Conservation (phyloP, 2,888 invertebrate species). For the Ophion slaviceki region DNA sequence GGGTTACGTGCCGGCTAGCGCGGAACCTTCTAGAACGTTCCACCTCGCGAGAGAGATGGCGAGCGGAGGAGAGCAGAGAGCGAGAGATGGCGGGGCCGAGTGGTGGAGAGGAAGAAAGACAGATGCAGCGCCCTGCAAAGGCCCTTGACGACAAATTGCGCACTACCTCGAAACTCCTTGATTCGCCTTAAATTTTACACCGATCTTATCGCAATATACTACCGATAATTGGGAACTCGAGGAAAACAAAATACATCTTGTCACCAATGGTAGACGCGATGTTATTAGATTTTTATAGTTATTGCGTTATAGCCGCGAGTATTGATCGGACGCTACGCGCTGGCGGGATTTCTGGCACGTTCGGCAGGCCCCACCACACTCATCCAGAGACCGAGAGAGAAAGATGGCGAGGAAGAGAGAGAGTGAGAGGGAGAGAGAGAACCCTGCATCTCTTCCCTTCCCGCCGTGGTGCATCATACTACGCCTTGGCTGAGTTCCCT, state of each 20-base stretch:
- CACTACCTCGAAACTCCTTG: constrained; percentile 51
- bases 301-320: constrained; percentile 67
- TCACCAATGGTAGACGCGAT: background rate
- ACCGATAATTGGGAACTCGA: background rate
- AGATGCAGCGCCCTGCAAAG: constrained; percentile 39
- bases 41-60: constrained; percentile 28
- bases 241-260: background rate
- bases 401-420: constrained; percentile 40
- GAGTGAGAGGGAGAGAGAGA: constrained; percentile 50
- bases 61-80: constrained; percentile 7
- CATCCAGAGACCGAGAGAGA: constrained; percentile 59
- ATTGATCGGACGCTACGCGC: constrained; percentile 77
- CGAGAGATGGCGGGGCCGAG: background rate
- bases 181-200: background rate
- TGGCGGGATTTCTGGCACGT: constrained; percentile 80
- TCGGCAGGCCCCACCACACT: constrained; percentile 73
- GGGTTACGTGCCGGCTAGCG: constrained; percentile 57
- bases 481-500: constrained; percentile 39
- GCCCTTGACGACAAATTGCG: constrained; percentile 66
- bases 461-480: constrained; percentile 19
- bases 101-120: background rate
- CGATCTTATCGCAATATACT: background rate
- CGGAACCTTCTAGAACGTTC: constrained; percentile 67
- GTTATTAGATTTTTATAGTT: constrained; percentile 38
- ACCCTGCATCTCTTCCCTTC: constrained; percentile 34